Evolutionary conservation across 2,888 invertebrate species (phyloP).

Genomic region (Leucozona laternaria): DNA sequence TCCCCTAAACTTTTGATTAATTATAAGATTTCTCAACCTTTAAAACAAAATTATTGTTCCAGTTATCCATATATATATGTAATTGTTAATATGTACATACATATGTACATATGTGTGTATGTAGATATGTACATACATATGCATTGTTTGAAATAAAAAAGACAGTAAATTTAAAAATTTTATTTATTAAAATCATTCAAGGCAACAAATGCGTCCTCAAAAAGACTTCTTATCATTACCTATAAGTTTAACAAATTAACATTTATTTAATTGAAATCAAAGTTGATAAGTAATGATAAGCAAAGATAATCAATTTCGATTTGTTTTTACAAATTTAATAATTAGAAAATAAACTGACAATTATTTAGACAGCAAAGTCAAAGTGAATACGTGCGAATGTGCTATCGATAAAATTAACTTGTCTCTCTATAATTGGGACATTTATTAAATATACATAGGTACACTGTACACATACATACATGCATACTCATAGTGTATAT

Average conservation of each 20-base stretch:
- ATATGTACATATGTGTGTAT: no score
- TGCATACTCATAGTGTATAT: no score
- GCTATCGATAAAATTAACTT: slow-evolving; percentile 14
- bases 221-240: background rate
- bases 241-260: slow-evolving; percentile 36
- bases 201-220: background rate
- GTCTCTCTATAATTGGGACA: background rate
- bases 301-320: slow-evolving; percentile 26
- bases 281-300: slow-evolving; percentile 13
- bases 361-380: slow-evolving; percentile 41
- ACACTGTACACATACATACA: no score
- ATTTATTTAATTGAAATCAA: slow-evolving; percentile 58
- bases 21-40: no score
- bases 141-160: background rate
- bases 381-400: background rate
- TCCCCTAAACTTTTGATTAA: no score
- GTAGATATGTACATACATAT: no score
- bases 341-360: slow-evolving; percentile 65
- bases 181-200: background rate
- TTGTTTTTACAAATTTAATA: slow-evolving; percentile 48
- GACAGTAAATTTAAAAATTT: background rate
- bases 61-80: no score
- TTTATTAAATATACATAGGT: background rate
- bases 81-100: no score
- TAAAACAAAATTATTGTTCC: no score